Base-by-base conservation (phyloP, 2,113 vertebrate genomes). In the Rhodinocichla rosea region DNA sequence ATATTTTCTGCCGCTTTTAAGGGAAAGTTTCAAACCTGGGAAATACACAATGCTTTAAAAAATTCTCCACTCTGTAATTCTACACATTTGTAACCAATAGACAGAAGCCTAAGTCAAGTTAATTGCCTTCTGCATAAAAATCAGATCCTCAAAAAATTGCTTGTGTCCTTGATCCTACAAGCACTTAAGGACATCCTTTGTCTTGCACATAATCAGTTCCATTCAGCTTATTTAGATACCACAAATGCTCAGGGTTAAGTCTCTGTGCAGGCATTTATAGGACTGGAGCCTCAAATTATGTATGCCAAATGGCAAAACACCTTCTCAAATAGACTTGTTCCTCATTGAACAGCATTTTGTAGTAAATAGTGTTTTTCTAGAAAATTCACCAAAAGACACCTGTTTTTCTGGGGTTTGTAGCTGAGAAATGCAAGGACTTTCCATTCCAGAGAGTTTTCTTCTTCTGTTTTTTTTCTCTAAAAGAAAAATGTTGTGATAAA, bases 91-190 rank as follows among this genome's bases (percentile, higher is more conserved):
- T 68, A 45, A 70, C 50, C 42, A 82, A 55, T 13, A 79, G 53
- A 91, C 0, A 0, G 14, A 95, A 73, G 6, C 9, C 44, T 28
- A 86, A 50, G 37, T 87, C 53, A 82, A 59, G 57, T 53, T 80
- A 79, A 69, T 94, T 91, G 52, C 37, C 91, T 63, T 80, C 87
- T 92, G 67, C 45, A 53, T 84, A 69, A 89, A 89, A 93, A 91
- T 59, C 65, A 55, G 20, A 24, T 90, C 21, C 59, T 91, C 14
- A 65, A 69, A 76, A 83, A 88, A 82, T 83, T 44, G 17, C 69
- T 76, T 32, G 24, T 94, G 68, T 83, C 89, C 82, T 89, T 95
- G 70, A 83, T 91, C 63, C 78, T 92, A 17, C 53, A 83, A 55
- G 30, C 50, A 67, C 68, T 87, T 83, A 67, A 65, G 78, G 33